Evolutionary conservation across 64 coral and sea anemone species (phyloP).

Genomic region (Anthopleura sola): DNA sequence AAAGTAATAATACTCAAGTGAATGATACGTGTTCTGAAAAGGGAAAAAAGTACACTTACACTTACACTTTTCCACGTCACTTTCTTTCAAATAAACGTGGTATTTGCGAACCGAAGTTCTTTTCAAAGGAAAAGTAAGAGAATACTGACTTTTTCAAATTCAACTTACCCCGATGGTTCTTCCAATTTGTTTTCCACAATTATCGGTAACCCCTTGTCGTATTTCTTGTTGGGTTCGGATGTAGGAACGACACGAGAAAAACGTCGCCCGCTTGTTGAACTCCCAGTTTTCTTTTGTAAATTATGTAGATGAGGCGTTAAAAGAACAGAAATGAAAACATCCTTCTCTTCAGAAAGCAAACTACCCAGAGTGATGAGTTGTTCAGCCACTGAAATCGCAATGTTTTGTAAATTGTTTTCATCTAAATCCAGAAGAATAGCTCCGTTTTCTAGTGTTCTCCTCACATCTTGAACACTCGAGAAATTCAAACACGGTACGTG

Average conservation of each 20-base stretch:
- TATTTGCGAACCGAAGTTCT: too few relatives aligned
- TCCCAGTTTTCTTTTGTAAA: constrained; percentile 43
- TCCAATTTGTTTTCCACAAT: background rate
- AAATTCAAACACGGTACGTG: constrained; percentile 87
- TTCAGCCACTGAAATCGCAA: constrained; percentile 61
- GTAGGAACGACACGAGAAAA: constrained; percentile 13
- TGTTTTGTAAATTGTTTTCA: constrained; percentile 45
- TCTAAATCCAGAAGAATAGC: constrained; percentile 66
- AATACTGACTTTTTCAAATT: background rate
- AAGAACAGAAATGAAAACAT: constrained; percentile 56
- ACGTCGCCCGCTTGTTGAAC: background rate
- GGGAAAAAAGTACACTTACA: too few relatives aligned
- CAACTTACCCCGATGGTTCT: background rate
- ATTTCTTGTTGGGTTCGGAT: background rate
- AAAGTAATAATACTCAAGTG: too few relatives aligned
- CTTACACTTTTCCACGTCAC: too few relatives aligned
- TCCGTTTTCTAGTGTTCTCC: constrained; percentile 63
- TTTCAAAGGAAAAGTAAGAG: background rate
- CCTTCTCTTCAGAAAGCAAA: constrained; percentile 44
- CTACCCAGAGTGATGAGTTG: constrained; percentile 52
- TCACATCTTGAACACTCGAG: constrained; percentile 63
- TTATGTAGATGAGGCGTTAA: constrained; percentile 83
- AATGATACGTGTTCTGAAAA: too few relatives aligned
- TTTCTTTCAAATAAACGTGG: too few relatives aligned
- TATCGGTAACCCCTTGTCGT: background rate